Percentiles rank a stretch among this genome's conserved stretches.
Evolutionary conservation across 1,140 invertebrate genomes (phyloP).

Genomic region (Heliconius congener): DNA sequence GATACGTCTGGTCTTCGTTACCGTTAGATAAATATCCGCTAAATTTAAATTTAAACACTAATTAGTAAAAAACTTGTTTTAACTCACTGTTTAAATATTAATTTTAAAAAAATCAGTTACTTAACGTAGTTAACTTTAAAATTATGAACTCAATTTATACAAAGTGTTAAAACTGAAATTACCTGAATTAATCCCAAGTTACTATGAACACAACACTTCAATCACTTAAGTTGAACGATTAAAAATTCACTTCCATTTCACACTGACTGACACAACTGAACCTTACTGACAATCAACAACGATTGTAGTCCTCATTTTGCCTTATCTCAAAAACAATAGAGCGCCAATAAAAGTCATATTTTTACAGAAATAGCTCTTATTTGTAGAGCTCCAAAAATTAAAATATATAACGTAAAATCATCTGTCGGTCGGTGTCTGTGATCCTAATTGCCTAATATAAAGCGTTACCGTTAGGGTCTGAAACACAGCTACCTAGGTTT

Average conservation of each 20-base stretch:
- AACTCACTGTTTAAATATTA: constrained; percentile 4
- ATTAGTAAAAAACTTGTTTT: background rate
- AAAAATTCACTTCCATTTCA: background rate
- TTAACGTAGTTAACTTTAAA: background rate
- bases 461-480: constrained; percentile 53
- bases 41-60: constrained; percentile 7
- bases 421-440: constrained; percentile 35
- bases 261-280: constrained; percentile 12
- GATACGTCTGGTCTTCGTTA: background rate
- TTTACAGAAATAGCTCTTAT: constrained; percentile 2
- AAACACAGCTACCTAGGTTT: constrained; percentile 24
- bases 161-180: background rate
- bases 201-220: background rate
- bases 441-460: constrained; percentile 63
- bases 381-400: constrained; percentile 8
- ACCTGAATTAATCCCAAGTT: constrained; percentile 4
- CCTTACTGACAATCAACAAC: constrained; percentile 3
- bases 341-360: background rate
- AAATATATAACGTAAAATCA: constrained; percentile 17
- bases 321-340: background rate
- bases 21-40: constrained; percentile 10
- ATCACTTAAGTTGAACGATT: background rate
- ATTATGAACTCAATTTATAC: background rate
- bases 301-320: constrained; percentile 9
- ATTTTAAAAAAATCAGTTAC: background rate